Evolutionary conservation across 2,797 vertebrate species (phyloP), one percentile per base, ranked within the genome.

Genomic region (Sphenodon punctatus): DNA sequence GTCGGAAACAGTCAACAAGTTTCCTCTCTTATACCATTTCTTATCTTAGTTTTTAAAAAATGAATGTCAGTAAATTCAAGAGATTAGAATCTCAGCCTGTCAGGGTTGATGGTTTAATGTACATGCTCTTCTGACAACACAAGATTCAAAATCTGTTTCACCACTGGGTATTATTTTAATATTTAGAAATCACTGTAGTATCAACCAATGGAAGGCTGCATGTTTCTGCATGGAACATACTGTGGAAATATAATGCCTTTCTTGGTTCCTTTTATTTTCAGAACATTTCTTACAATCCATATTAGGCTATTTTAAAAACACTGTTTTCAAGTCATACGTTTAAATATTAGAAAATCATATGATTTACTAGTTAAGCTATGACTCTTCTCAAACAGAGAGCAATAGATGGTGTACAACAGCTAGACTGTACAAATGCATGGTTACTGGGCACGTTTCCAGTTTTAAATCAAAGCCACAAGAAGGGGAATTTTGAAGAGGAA

Each of bases 401-500:
- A 84, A 91, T 80, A 69, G 61, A 70, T 39, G 64, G 63, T 71
- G 25, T 61, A 86, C 78, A 88, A 84, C 82, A 85, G 75, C 45
- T 80, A 80, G 69, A 91, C 49, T 74, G 82, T 87, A 84, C 68
- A 89, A 93, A 92, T 0, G 2, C 60, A 53, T 86, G 86, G 67
- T 75, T 67, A 78, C 67, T 90, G 84, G 84, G 89, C 84, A 84
- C 34, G 60, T 55, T 74, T 93, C 89, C 84, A 93, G 22, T 32
- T 83, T 68, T 78, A 93, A 89, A 92, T 88, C 82, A 86, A 92
- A 92, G 89, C 79, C 87, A 87, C 88, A 91, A 81, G 65, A 84
- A 89, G 43, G 80, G 79, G 88, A 89, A 92, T 93, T 94, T 92
- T 93, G 80, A 85, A 90, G 88, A 93, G 89, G 88, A 93, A 91